Conservation (phyloP, 2,113 vertebrate species). For the Charina bottae region DNA sequence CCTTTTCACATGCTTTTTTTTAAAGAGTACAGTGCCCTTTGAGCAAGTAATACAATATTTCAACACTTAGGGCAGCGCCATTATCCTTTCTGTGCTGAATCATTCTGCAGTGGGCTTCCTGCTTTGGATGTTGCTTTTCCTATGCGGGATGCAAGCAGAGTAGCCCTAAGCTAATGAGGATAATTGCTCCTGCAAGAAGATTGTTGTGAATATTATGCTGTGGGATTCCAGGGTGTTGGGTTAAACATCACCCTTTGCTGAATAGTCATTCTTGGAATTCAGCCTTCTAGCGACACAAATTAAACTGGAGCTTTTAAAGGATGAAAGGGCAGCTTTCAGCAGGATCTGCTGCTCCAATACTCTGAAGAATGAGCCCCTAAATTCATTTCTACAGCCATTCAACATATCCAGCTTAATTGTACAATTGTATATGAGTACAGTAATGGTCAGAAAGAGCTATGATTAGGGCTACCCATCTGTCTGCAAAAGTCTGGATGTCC, state of each 20-base stretch:
- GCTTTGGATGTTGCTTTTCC: not conserved
- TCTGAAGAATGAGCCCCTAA: not conserved
- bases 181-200: not conserved
- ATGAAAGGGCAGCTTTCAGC: not conserved
- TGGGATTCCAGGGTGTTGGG: not conserved
- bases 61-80: not conserved
- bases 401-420: not conserved
- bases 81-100: not conserved
- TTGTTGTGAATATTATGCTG: slow-evolving; percentile 15
- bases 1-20: too few species aligned
- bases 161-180: not conserved
- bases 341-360: too few species aligned
- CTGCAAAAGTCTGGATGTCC: not conserved
- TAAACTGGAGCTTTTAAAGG: not conserved
- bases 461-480: not conserved
- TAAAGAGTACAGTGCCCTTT: not conserved
- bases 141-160: not conserved
- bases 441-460: not conserved
- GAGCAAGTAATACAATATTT: slow-evolving; percentile 1
- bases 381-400: not conserved
- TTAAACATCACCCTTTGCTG: not conserved
- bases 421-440: not conserved
- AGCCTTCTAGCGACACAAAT: not conserved
- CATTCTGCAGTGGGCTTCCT: not conserved
- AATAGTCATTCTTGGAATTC: slow-evolving; percentile 12